Evolutionary conservation across 2,113 vertebrate species (phyloP).

Genomic region (Lepus timidus): DNA sequence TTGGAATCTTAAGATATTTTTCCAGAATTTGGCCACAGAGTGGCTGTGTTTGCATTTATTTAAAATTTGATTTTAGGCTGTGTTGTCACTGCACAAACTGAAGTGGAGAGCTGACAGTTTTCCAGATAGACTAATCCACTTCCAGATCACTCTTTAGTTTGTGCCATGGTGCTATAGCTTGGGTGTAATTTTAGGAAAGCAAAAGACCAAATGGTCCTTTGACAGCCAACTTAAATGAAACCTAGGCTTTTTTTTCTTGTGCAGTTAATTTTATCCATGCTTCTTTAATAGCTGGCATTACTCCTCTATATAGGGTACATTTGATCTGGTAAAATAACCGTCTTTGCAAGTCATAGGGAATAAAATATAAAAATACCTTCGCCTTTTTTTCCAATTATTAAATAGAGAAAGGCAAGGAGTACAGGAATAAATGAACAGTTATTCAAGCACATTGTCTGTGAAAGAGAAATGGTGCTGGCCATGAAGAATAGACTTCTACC

Average conservation of each 20-base stretch:
- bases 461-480: not conserved
- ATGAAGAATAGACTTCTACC: not conserved
- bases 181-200: slow-evolving; percentile 56
- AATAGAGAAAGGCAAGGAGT: not conserved
- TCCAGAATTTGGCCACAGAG: slow-evolving; percentile 53
- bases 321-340: not conserved
- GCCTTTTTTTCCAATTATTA: not conserved
- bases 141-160: slow-evolving; percentile 4
- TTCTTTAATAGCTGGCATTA: not conserved
- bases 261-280: not conserved
- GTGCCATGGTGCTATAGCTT: slow-evolving; percentile 10
- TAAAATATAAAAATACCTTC: not conserved
- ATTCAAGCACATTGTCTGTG: not conserved
- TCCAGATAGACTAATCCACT: slow-evolving; percentile 61
- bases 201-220: slow-evolving; percentile 29
- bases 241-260: slow-evolving; percentile 30
- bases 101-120: slow-evolving; percentile 39
- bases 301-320: not conserved
- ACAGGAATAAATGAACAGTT: not conserved
- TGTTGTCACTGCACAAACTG: not conserved
- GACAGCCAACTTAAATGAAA: slow-evolving; percentile 66
- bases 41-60: slow-evolving; percentile 34
- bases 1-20: slow-evolving; percentile 65
- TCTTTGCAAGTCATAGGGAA: not conserved
- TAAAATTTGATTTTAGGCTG: slow-evolving; percentile 14